Percentiles rank a stretch among this genome's conserved stretches.
Evolutionary conservation across 2,797 vertebrate genomes (phyloP).

Genomic region (Nannoperca obscura): DNA sequence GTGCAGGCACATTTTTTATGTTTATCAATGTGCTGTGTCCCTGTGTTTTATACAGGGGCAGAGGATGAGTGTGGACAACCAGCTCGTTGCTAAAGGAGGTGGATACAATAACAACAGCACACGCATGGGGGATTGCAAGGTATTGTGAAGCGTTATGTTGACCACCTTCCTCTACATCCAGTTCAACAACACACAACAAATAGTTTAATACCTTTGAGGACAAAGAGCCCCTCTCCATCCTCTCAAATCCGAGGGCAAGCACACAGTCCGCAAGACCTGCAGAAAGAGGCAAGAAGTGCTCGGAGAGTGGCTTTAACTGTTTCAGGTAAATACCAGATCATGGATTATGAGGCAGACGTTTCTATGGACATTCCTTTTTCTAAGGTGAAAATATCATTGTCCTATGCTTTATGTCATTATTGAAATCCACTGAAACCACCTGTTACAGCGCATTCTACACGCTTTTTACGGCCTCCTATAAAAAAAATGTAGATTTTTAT

Average conservation of each 20-base stretch:
- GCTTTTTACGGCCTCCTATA: background rate
- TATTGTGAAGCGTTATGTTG: background rate
- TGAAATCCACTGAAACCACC: background rate
- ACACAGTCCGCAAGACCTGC: slow-evolving; percentile 93
- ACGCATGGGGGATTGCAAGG: background rate
- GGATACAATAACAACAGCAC: background rate
- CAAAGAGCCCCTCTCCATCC: slow-evolving; percentile 92
- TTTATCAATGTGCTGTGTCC: background rate
- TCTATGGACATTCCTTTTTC: background rate
- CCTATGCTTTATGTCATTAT: background rate
- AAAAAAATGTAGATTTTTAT: background rate
- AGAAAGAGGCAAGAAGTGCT: background rate
- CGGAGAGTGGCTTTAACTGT: background rate
- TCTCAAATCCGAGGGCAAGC: slow-evolving; percentile 97
- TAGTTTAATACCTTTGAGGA: slow-evolving; percentile 77
- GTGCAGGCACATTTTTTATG: background rate
- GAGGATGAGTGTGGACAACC: background rate
- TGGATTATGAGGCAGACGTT: background rate
- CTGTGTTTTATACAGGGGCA: background rate
- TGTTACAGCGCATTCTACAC: background rate
- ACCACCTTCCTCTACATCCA: background rate
- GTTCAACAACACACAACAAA: background rate
- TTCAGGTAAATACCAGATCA: background rate
- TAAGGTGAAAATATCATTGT: background rate
- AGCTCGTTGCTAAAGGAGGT: too few relatives aligned